Base-by-base conservation (phyloP, 2,888 invertebrate species). In the Lochmaea capreae region DNA sequence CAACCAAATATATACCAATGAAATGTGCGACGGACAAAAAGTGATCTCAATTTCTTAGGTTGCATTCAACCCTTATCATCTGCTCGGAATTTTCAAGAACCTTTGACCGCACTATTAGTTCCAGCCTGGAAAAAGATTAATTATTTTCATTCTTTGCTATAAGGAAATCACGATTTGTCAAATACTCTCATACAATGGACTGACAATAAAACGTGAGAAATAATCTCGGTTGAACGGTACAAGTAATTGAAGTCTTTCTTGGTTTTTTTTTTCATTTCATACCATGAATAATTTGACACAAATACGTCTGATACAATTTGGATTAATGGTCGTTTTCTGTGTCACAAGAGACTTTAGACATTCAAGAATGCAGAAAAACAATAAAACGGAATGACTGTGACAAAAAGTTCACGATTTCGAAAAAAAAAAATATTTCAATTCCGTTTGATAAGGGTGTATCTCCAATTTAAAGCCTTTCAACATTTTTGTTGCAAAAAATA, bases 151-250 rank as follows among this genome's bases (percentile, higher is more conserved):
- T 75, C 77, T 75, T 78, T 71, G 77, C 78, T 76, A 74, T 74
- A 73, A 75, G 79, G 79, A 80, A 79, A 80, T 80, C 80, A 80
- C 80, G 80, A 80, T 80, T 80, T 80, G 80, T 80, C 80, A 80
- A 80, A 80, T 78, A 77, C 78, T 74, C 73, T 74, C 70, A 72
- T 77, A 80, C 79, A 79, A 80, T 79, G 74, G 77, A 70, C 78
- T 74, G 76, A 78, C 79, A 77, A 79, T 76, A 78, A 80, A 80
- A 80, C 80, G 80, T 80, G 80, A 80, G 79, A 79, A 80, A 79
- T 80, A 79, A 79, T 77, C 79, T 78, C 77, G 79, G 46, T 63
- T 67, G 75, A 79, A 80, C 79, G 79, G 79, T 78, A 79, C 79
- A 80, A 74, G 78, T 79, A 80, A 79, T 79, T 79, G 79, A 79